Percentiles rank a stretch among this genome's conserved stretches.
These are phyloP conservation scores for Cirrhinus mrigala DNA, from an alignment of 2,797 vertebrate genomes.

Conservation along the genomic window DNA sequence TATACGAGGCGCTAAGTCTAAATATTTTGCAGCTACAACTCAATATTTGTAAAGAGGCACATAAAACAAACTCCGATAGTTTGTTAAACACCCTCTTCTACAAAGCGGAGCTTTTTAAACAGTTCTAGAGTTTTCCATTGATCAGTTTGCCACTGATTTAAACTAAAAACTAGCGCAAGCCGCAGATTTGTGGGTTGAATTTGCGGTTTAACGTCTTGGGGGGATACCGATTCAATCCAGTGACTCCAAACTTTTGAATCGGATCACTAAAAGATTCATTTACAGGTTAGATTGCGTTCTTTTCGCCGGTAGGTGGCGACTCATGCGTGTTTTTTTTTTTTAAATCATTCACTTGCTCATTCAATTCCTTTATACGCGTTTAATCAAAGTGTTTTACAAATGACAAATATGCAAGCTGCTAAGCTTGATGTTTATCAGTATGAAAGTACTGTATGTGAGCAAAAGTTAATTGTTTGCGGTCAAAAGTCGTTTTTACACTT, in stretches of 20 bases:
- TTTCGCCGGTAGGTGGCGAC: neutral
- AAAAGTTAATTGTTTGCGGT: no score
- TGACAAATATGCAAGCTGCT: rapidly evolving
- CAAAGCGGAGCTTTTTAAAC: neutral
- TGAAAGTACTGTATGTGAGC: neutral
- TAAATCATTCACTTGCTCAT: neutral
- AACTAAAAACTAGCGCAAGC: neutral
- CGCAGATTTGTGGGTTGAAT: neutral
- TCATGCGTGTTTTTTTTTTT: no score
- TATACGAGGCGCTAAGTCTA: neutral
- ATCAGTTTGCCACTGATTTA: neutral
- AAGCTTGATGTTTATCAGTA: neutral
- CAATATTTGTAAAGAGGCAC: neutral
- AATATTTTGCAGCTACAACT: neutral
- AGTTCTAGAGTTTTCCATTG: neutral
- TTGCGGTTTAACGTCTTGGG: neutral
- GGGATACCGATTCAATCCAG: neutral
- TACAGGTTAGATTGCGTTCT: no score
- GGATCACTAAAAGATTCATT: slow-evolving; percentile 2
- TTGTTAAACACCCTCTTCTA: neutral
- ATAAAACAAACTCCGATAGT: neutral
- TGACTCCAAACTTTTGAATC: neutral
- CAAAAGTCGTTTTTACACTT: neutral
- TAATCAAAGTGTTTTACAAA: neutral
- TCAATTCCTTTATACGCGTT: neutral